Evolutionary conservation across 2,113 vertebrate genomes (phyloP), one percentile per base, ranked within the genome.

Genomic region (Malurus cyaneus): DNA sequence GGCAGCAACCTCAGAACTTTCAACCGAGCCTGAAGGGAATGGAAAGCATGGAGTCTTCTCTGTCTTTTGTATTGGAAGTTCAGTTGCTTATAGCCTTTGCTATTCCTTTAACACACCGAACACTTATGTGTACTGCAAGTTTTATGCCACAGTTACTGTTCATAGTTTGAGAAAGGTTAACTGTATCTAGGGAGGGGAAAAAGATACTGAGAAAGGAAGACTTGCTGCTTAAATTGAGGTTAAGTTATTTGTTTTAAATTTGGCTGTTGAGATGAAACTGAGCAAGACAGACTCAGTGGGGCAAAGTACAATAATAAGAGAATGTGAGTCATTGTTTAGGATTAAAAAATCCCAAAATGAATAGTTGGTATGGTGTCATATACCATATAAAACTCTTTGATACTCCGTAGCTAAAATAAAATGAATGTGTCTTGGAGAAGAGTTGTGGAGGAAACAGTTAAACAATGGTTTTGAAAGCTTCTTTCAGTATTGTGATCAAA

Each of bases 161-260:
- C 10, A 5, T 23, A 9, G 31, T 83, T 82, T 83, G 41, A 69
- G 25, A 52, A 44, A 42, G 53, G 15, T 28, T 60, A 56, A 52
- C n/a, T 69, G 5, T 81, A 21, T 47, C 1, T 4, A n/a, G 16
- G 1, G 4, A 2, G 4, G 2, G 28, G 1, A 8, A 4, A 18
- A 46, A 17, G 42, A 54, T 56, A 82, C 18, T 19, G 50, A 62
- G 59, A 23, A 86, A 25, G n/a, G 11, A 69, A 44, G 21, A 23
- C 21, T 47, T 74, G 16, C 18, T 32, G 24, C 20, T 80, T 57
- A 29, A 61, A 11, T 18, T 87, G 50, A 47, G 5, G 11, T 61
- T 11, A 24, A 9, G 5, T 24, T 29, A 14, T 18, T 70, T 31
- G 13, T 49, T 34, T 56, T 71, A 13, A 50, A 76, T 42, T 32